phyloP scores from a whole-genome alignment of 1,140 invertebrate genomes.

The Meloidogyne hapla region DNA sequence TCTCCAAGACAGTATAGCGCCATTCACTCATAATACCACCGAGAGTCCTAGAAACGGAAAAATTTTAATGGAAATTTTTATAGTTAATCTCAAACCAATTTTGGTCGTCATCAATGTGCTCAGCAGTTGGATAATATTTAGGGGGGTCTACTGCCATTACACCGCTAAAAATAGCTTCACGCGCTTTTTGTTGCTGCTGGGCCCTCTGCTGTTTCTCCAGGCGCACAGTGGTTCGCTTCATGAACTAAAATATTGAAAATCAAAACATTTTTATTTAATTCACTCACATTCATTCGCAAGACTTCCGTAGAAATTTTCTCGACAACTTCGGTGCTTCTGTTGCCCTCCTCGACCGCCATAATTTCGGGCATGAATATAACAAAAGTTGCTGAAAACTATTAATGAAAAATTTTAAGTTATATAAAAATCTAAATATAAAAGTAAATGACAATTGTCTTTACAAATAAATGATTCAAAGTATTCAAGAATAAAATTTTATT shows the following conservation, averaged over 20 bases:
- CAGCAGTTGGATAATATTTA: conserved; percentile 16
- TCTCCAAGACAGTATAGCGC: conserved; percentile 15
- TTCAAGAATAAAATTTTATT: no score
- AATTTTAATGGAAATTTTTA: neutral
- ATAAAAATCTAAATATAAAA: no score
- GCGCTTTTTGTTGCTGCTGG: conserved; percentile 3
- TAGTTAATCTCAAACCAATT: neutral
- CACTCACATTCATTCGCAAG: conserved; percentile 28
- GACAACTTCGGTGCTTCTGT: neutral
- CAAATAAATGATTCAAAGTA: no score
- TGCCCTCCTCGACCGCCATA: neutral
- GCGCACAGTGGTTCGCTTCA: neutral
- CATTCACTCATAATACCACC: conserved; percentile 25
- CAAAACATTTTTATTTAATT: neutral
- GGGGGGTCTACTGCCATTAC: conserved; percentile 22
- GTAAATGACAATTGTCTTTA: neutral
- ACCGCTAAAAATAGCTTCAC: conserved; percentile 20
- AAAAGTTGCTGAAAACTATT: no score
- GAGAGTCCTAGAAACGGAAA: conserved; percentile 10
- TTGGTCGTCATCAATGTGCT: conserved; percentile 25
- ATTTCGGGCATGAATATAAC: neutral
- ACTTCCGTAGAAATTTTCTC: conserved; percentile 25
- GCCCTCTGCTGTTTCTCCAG: neutral
- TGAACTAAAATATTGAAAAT: conserved; percentile 11
- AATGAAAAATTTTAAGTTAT: no score